Evolutionary conservation across 2,113 vertebrate genomes (phyloP), one percentile per base, ranked within the genome.

Genomic region (Microcebus jonahi): DNA sequence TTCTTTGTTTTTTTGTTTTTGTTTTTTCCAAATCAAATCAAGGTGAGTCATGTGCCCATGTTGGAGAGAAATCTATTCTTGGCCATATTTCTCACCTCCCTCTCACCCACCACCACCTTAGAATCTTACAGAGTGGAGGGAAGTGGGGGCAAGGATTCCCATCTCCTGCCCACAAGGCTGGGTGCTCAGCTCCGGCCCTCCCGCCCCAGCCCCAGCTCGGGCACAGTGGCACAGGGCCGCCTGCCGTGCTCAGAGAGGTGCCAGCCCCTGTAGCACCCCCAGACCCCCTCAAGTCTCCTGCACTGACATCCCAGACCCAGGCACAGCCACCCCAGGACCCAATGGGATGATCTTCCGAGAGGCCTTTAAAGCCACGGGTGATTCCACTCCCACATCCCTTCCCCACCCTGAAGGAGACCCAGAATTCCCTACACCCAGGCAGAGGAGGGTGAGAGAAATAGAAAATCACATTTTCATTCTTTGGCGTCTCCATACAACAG

Each of bases 381-480:
- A 65, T n/a, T 27, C 13, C 3, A 9, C 6, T 20, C 8, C 61
- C 27, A 18, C n/a, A 71, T 0, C 0, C 21, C 17, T 27, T 61
- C 25, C 57, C 75, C 18, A 45, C 20, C 31, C 48, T 25, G 11
- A 27, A 73, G 25, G 36, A 42, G 8, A 77, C 81, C 25, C 8
- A 18, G 50, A 88, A 50, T 45, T 39, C 70, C 21, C 65, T 27
- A 20, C 39, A 14, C 68, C 59, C 68, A 59, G 61, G 53, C 83
- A 71, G 82, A 15, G 48, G 18, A 71, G 27, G n/a, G 7, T 27
- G 25, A 57, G 23, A 48, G 39, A 86, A 89, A 5, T 83, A 65
- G 77, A 89, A 94, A 95, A 76, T 94, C 68, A 55, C 59, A 42
- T 91, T 86, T 83, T 87, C 79, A 93, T 91, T 71, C 18, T 45